These are phyloP conservation scores for Enteromius viviparus DNA, from an alignment of 2,797 vertebrate species.

Conservation along the genomic window DNA sequence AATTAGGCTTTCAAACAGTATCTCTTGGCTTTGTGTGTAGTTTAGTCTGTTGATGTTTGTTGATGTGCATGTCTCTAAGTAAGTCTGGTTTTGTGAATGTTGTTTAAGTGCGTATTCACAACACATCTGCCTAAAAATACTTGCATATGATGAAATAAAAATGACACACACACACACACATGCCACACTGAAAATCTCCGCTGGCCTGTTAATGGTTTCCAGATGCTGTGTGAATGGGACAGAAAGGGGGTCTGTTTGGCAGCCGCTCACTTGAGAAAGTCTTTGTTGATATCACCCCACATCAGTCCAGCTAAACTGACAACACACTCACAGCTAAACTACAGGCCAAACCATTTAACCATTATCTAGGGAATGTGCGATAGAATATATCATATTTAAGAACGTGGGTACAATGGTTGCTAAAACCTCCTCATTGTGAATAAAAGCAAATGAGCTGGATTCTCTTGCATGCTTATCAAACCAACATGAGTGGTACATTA, in stretches of 20 bases:
- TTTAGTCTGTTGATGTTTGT: background rate
- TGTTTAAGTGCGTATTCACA: background rate
- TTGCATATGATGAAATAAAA: conserved; percentile 29
- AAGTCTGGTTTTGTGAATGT: conserved; percentile 14
- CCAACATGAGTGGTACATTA: background rate
- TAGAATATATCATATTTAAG: conserved; percentile 30
- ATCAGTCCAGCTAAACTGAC: conserved; percentile 52
- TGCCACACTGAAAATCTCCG: conserved; percentile 49
- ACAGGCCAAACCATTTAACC: conserved; percentile 26
- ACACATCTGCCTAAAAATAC: conserved; percentile 6
- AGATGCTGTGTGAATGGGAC: conserved; percentile 58
- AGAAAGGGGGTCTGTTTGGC: conserved; percentile 48
- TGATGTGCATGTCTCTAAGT: background rate
- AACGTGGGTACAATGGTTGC: conserved; percentile 24
- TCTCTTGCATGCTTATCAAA: background rate
- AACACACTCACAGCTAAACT: conserved; percentile 49
- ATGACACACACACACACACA: conserved; percentile 27
- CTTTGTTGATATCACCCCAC: conserved; percentile 57
- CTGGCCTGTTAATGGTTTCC: conserved; percentile 61
- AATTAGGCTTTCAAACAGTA: background rate
- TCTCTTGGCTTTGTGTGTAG: conserved; percentile 5
- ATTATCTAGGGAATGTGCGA: conserved; percentile 50
- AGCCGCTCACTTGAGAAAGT: conserved; percentile 45
- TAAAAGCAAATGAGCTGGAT: conserved; percentile 3
- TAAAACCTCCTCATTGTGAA: conserved; percentile 36